A percentile compares a stretch with the other conserved stretches of the same genome.
phyloP scores from a whole-genome alignment of 35 echinoderm and acorn worm species.

The Hemicentrotus pulcherrimus region DNA sequence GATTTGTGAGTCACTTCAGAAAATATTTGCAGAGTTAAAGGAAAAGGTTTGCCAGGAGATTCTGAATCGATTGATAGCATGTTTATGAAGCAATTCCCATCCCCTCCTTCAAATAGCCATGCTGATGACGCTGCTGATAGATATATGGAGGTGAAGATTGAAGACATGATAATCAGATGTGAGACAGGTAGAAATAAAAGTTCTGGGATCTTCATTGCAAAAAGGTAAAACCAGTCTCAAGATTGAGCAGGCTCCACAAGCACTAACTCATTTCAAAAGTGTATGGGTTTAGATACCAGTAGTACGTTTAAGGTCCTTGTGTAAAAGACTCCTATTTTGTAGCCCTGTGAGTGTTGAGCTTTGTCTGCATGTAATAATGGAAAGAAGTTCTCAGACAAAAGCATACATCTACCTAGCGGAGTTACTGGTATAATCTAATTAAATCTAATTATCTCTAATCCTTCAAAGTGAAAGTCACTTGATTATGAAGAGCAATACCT shows the following conservation, averaged over 20 bases:
- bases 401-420: not conserved
- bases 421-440: not conserved
- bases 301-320: too few relatives aligned
- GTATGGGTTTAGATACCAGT: too few relatives aligned
- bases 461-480: too few relatives aligned
- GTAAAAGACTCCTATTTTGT: too few relatives aligned
- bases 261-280: too few relatives aligned
- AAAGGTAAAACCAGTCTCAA: too few relatives aligned
- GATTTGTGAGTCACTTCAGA: conserved; percentile 11
- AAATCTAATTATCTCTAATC: too few relatives aligned
- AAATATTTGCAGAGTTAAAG: not conserved
- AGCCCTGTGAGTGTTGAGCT: too few relatives aligned
- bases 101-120: not conserved
- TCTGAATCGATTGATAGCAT: not conserved
- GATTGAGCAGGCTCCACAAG: too few relatives aligned
- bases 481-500: not conserved
- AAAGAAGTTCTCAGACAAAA: not conserved
- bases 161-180: not conserved
- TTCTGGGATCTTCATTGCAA: too few relatives aligned
- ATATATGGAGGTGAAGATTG: not conserved
- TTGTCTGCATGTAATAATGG: not conserved
- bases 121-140: not conserved
- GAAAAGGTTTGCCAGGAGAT: not conserved
- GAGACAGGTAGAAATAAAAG: too few relatives aligned
- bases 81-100: too few relatives aligned